Percentiles rank a stretch among this genome's conserved stretches.
These are phyloP conservation scores for Megalops atlanticus DNA, from an alignment of 2,113 vertebrate species.

Conservation along the genomic window DNA sequence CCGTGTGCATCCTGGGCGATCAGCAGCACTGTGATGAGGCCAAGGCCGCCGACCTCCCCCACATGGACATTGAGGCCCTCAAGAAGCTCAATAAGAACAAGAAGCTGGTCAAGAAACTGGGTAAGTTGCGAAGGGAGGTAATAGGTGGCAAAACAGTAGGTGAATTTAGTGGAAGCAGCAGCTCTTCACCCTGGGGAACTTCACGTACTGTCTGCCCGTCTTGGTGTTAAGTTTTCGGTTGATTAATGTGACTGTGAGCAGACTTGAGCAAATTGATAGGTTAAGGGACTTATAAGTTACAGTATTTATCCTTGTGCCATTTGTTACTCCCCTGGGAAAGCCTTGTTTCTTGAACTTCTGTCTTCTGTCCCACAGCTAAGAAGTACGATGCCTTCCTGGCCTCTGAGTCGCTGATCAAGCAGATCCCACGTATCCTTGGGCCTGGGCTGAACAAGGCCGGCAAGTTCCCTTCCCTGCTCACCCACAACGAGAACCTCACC, in stretches of 20 bases:
- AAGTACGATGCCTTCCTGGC: conserved; percentile 97
- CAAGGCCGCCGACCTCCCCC: conserved; percentile 89
- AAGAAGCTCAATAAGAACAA: conserved; percentile 99
- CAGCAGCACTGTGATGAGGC: conserved; percentile 99
- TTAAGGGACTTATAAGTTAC: too few relatives aligned
- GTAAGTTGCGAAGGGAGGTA: conserved; percentile 72
- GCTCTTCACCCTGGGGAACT: too few relatives aligned
- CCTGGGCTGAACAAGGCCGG: conserved; percentile 95
- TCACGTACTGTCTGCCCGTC: too few relatives aligned
- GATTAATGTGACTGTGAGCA: too few relatives aligned
- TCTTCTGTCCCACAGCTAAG: conserved; percentile 75
- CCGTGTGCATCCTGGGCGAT: conserved; percentile 93
- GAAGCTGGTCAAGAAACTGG: conserved; percentile 91
- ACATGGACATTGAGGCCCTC: conserved; percentile 97
- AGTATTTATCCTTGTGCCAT: too few relatives aligned
- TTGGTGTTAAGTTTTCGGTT: too few relatives aligned
- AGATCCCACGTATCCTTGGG: conserved; percentile 91
- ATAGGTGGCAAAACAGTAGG: neutral
- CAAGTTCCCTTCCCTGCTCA: conserved; percentile 95
- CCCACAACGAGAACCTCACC: conserved; percentile 94
- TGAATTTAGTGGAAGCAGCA: too few relatives aligned
- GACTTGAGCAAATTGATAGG: too few relatives aligned
- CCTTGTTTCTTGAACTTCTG: too few relatives aligned
- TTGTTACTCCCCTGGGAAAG: too few relatives aligned
- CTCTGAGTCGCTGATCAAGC: conserved; percentile 93